Base-by-base conservation (phyloP, 23 tunicate genomes). In the Diplosoma virens region DNA sequence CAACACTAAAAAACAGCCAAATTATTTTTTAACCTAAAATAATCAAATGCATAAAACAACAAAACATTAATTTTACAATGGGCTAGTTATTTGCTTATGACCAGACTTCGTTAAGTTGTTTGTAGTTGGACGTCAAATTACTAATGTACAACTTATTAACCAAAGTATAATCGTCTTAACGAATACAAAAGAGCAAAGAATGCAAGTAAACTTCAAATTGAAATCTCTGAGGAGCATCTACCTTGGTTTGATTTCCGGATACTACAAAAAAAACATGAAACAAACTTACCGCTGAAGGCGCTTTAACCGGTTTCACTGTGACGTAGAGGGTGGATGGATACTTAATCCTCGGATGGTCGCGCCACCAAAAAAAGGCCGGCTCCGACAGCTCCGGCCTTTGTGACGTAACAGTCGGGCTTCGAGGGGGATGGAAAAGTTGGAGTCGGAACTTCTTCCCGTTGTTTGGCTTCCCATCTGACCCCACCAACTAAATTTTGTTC, bases 241-340 rank as follows among this genome's bases (percentile, higher is more conserved):
- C n/a, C n/a, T n/a, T n/a, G n/a, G n/a, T n/a, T n/a, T n/a, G n/a
- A n/a, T n/a, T n/a, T n/a, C n/a, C n/a, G n/a, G n/a, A n/a, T n/a
- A n/a, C n/a, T n/a, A n/a, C n/a, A 46, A 11, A 16, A 46, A 11
- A 46, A 46, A 11, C 11, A 16, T 46, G 25, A 7, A 58, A n/a
- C 65, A 28, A 17, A n/a, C 81, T 34, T 27, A 87, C 94, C 59
- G 41, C 67, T 34, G 48, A 61, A 22, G 88, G 76, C 36, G 73
- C 63, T 1, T 55, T 65, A 17, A 90, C 53, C 18, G 97, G 47
- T 55, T 90, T 84, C 17, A 90, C 55, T 26, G 97, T 84, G 59
- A 90, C 90, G 66, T 84, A 84, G 1, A 90, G 32, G 21, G 97
- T 90, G 23, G 89, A 73, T 28, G 86, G 89, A 59, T 90, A 90